Conservation (phyloP, 2,797 vertebrate species). For the Crax fasciolata region DNA sequence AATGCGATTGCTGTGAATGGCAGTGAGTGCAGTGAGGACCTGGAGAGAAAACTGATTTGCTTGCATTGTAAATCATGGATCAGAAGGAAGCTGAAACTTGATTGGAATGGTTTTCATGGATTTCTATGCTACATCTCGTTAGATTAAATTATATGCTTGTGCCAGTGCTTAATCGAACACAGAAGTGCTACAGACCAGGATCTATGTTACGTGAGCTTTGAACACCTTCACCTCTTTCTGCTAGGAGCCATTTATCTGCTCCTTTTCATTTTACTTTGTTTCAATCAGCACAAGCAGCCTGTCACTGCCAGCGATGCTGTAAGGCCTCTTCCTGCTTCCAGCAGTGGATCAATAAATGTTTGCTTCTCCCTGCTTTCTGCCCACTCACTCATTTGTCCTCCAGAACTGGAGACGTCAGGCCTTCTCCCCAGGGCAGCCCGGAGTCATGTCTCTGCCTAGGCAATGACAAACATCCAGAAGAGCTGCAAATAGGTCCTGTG, state of each 20-base stretch:
- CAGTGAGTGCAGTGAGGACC: not conserved
- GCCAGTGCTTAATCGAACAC: constrained; percentile 24
- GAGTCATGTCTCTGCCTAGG: not conserved
- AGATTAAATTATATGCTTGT: constrained; percentile 24
- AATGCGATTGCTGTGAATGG: not conserved
- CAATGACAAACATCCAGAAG: not conserved
- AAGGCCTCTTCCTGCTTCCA: not conserved
- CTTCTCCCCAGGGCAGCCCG: constrained; percentile 13
- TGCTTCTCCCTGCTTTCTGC: not conserved
- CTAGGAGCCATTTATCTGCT: constrained; percentile 36
- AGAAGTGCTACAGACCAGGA: constrained; percentile 8
- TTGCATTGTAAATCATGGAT: not conserved
- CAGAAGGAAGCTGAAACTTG: constrained; percentile 8
- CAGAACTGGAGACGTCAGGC: constrained; percentile 30
- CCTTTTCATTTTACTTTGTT: constrained; percentile 1
- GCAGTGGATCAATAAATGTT: constrained; percentile 29
- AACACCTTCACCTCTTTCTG: constrained; percentile 18
- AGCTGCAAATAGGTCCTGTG: not conserved
- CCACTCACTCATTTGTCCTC: constrained; percentile 5
- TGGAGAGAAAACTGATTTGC: constrained; percentile 6
- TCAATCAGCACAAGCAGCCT: constrained; percentile 20
- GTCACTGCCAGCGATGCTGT: not conserved
- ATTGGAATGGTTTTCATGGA: not conserved
- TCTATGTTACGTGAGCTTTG: not conserved
- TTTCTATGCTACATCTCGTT: constrained; percentile 30